Conservation (phyloP, 2,888 invertebrate genomes). For the Cylloceria caligata region DNA sequence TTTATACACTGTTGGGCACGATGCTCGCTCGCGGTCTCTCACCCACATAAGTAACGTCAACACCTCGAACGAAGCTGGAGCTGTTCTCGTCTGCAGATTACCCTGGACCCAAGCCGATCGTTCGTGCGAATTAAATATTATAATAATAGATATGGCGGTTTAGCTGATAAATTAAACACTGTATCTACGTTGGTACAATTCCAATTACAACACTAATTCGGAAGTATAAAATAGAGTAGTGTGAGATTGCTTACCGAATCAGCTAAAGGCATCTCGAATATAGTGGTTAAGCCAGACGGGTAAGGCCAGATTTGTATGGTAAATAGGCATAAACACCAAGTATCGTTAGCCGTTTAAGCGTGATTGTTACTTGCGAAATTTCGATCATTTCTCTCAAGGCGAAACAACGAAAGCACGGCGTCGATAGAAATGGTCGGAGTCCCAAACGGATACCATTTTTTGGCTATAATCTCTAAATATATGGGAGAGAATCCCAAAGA, state of each 20-base stretch:
- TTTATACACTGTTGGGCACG: constrained; percentile 1
- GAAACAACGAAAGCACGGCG: not conserved
- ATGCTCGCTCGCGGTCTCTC: constrained; percentile 12
- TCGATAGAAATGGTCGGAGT: not conserved
- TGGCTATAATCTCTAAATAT: too few relatives aligned
- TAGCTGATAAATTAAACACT: constrained; percentile 59
- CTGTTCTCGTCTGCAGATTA: constrained; percentile 43
- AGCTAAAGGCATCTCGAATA: constrained; percentile 1
- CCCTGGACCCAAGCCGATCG: constrained; percentile 19
- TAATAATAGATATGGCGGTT: constrained; percentile 64
- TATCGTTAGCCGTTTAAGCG: constrained; percentile 35
- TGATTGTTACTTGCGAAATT: constrained; percentile 16
- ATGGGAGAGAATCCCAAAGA: too few relatives aligned
- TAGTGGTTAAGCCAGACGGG: not conserved
- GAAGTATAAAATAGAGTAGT: constrained; percentile 54
- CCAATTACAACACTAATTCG: constrained; percentile 67
- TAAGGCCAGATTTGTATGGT: not conserved
- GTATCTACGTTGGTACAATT: constrained; percentile 53
- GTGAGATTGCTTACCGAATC: constrained; percentile 25
- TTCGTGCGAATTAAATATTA: constrained; percentile 62
- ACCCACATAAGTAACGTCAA: constrained; percentile 1
- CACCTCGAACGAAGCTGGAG: not conserved
- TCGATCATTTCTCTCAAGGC: not conserved
- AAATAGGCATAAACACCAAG: constrained; percentile 17
- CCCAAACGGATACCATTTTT: too few relatives aligned